These are phyloP conservation scores for Sylvietta virens DNA, from an alignment of 2,113 vertebrate genomes.

Conservation along the genomic window DNA sequence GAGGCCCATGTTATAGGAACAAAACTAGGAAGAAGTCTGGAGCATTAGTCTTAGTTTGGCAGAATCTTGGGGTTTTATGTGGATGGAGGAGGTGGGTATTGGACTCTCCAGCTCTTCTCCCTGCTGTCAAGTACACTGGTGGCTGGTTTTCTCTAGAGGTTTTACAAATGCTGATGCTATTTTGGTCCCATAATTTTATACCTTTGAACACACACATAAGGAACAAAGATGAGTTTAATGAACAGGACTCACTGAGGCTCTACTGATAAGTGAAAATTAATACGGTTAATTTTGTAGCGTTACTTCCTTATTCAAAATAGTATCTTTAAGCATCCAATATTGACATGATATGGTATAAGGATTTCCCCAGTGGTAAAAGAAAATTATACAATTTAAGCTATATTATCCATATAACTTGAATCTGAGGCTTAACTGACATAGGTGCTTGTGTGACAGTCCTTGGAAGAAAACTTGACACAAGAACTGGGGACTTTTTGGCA, in stretches of 20 bases:
- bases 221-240: slow-evolving; percentile 15
- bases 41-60: background rate
- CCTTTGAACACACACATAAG: background rate
- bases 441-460: background rate
- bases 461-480: background rate
- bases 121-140: background rate
- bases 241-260: background rate
- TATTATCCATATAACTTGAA: background rate
- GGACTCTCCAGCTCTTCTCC: slow-evolving; percentile 16
- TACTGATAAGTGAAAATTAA: background rate
- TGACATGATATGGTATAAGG: background rate
- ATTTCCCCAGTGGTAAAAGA: background rate
- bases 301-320: background rate
- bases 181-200: slow-evolving; percentile 13
- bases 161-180: slow-evolving; percentile 5
- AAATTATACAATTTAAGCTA: background rate
- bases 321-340: background rate
- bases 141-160: slow-evolving; percentile 1
- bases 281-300: background rate
- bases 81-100: background rate
- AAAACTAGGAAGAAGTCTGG: background rate
- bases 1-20: background rate
- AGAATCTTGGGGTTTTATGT: background rate
- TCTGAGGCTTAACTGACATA: background rate
- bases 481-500: background rate